phyloP scores from a whole-genome alignment of 2,113 vertebrate genomes.

The Trematocara macrostoma region DNA sequence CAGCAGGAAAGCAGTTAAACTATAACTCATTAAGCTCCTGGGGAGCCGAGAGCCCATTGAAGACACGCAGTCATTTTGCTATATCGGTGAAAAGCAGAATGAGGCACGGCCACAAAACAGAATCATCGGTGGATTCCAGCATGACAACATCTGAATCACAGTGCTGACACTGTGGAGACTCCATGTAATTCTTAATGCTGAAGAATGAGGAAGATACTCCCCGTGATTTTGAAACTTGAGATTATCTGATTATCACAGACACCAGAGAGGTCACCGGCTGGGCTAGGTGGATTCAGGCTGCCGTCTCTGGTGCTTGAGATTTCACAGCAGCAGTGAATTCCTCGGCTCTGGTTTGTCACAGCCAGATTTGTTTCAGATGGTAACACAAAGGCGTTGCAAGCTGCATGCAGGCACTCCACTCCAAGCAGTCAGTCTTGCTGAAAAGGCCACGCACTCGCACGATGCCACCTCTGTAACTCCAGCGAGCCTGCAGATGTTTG shows the following conservation, averaged over 20 bases:
- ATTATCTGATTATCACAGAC: constrained; percentile 16
- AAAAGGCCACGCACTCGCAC: constrained; percentile 5
- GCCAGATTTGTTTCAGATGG: constrained; percentile 41
- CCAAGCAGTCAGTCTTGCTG: constrained; percentile 9
- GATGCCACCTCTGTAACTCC: constrained; percentile 50
- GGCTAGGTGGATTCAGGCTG: neutral
- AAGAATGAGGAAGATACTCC: neutral
- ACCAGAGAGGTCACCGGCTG: constrained; percentile 1
- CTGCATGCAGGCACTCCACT: neutral
- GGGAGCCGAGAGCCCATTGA: neutral
- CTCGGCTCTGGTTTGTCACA: constrained; percentile 20
- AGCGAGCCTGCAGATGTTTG: constrained; percentile 12
- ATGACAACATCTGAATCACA: constrained; percentile 47
- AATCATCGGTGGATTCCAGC: constrained; percentile 36
- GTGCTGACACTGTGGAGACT: constrained; percentile 27
- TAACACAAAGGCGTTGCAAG: constrained; percentile 31
- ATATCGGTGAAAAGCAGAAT: constrained; percentile 6
- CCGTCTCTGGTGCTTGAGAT: constrained; percentile 10
- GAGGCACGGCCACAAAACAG: constrained; percentile 26
- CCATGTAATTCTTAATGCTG: neutral
- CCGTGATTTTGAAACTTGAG: neutral
- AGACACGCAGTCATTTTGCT: constrained; percentile 18
- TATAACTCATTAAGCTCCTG: constrained; percentile 22
- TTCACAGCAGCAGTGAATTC: constrained; percentile 38
- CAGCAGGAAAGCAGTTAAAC: neutral